A percentile compares a stretch with the other conserved stretches of the same genome.
phyloP scores from a whole-genome alignment of 2,797 vertebrate species.

The Fundulus diaphanus region DNA sequence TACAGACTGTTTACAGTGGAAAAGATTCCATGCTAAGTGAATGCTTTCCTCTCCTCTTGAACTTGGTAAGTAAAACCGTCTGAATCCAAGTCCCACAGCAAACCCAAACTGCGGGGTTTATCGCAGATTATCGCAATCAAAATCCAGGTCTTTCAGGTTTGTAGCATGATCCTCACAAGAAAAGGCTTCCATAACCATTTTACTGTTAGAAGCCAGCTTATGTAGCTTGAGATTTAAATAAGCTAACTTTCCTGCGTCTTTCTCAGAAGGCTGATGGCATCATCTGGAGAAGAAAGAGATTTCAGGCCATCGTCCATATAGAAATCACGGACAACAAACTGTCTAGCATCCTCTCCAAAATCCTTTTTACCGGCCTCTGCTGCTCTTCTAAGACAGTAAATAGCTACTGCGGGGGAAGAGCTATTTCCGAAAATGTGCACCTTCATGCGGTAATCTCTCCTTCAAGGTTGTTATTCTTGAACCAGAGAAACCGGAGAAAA shows the following conservation, averaged over 20 bases:
- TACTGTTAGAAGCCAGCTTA: neutral
- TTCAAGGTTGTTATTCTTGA: too few relatives aligned
- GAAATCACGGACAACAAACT: too few relatives aligned
- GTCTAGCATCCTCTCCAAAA: too few relatives aligned
- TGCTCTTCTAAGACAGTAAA: too few relatives aligned
- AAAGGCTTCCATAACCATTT: neutral
- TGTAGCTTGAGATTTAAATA: neutral
- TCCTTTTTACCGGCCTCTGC: too few relatives aligned
- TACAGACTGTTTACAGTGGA: neutral
- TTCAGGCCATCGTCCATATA: neutral
- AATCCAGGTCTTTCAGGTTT: neutral
- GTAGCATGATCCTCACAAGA: neutral
- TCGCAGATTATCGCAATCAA: too few relatives aligned
- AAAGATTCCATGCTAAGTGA: neutral
- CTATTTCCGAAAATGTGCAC: too few relatives aligned
- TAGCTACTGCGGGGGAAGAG: too few relatives aligned
- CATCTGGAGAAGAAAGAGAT: neutral
- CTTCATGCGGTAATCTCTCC: too few relatives aligned
- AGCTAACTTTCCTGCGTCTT: neutral
- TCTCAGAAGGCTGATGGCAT: neutral
- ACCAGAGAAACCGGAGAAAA: too few relatives aligned
- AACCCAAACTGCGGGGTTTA: neutral
- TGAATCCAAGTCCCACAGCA: neutral
- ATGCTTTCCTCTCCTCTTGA: neutral
- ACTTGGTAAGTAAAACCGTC: neutral